Percentiles rank a stretch among this genome's conserved stretches.
These are phyloP conservation scores for Halocaridina rubra DNA, from an alignment of 2,888 invertebrate genomes.

Conservation along the genomic window DNA sequence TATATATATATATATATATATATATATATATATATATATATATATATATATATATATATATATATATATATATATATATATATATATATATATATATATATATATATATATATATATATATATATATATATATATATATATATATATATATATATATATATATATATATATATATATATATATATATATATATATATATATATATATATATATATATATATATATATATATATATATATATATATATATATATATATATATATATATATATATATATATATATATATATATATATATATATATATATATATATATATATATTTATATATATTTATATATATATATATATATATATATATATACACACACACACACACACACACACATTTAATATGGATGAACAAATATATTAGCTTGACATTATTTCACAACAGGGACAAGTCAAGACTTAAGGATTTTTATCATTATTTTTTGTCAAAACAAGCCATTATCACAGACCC, in stretches of 20 bases:
- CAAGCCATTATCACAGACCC: too few relatives aligned
- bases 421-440: too few relatives aligned
- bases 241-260: background rate
- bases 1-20: background rate
- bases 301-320: background rate
- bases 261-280: background rate
- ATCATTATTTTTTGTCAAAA: too few relatives aligned
- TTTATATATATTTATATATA: background rate
- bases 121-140: background rate
- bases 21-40: background rate
- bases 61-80: background rate
- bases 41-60: background rate
- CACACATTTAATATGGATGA: background rate
- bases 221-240: background rate
- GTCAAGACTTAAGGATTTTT: too few relatives aligned
- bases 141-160: background rate
- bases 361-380: background rate
- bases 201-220: background rate
- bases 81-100: background rate
- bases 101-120: background rate
- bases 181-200: background rate
- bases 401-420: too few relatives aligned
- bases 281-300: background rate
- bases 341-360: background rate
- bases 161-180: background rate